Conservation (phyloP, 2,888 invertebrate species). For the Zonitis immaculata region DNA sequence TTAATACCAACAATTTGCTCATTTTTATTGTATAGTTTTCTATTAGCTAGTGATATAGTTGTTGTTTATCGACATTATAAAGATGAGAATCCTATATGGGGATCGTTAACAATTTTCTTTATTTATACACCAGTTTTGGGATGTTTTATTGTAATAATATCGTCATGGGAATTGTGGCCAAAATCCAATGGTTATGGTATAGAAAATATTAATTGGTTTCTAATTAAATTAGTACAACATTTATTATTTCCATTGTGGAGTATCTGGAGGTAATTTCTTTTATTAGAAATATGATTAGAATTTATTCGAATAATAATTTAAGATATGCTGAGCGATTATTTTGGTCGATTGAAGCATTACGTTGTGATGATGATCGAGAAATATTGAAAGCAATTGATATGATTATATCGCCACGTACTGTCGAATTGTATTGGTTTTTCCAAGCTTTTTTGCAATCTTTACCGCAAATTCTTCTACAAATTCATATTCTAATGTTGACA, state of each 20-base stretch:
- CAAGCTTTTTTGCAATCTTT: constrained; percentile 75
- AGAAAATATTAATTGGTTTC: constrained; percentile 50
- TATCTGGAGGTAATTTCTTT: constrained; percentile 55
- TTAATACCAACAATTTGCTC: constrained; percentile 57
- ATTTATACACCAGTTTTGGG: constrained; percentile 56
- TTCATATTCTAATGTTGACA: constrained; percentile 57
- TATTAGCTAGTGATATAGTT: constrained; percentile 64
- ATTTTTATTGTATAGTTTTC: constrained; percentile 60
- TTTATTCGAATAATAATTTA: too few relatives aligned
- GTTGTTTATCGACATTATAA: constrained; percentile 61
- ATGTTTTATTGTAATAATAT: constrained; percentile 56
- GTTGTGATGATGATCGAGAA: constrained; percentile 56
- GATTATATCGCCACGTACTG: constrained; percentile 61
- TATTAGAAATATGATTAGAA: background rate
- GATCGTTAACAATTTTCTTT: constrained; percentile 49
- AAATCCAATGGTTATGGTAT: constrained; percentile 48
- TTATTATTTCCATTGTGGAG: constrained; percentile 58
- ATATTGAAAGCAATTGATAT: constrained; percentile 57
- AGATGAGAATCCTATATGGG: constrained; percentile 55
- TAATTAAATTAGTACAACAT: constrained; percentile 51
- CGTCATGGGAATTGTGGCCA: constrained; percentile 57
- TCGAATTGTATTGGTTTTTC: constrained; percentile 71
- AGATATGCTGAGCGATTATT: constrained; percentile 71
- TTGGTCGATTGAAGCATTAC: constrained; percentile 69
- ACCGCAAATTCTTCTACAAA: constrained; percentile 65